Evolutionary conservation across 2,797 vertebrate species (phyloP), one percentile per base, ranked within the genome.

Genomic region (Sardinella longiceps): DNA sequence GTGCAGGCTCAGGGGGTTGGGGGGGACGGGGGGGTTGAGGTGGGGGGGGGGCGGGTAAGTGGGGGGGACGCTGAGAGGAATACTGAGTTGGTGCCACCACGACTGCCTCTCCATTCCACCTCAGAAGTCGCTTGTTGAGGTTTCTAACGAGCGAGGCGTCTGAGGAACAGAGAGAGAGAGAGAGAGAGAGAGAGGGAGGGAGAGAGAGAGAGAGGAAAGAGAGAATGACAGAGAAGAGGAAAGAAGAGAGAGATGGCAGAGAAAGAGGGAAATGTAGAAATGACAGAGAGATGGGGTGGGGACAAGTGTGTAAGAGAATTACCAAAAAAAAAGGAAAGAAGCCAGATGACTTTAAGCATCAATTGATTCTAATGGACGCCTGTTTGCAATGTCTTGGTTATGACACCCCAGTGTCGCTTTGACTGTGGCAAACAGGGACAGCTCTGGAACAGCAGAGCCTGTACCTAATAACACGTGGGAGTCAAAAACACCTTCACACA

Each of bases 81-180:
- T 95, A 95, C 92, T 94, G 93, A 95, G 89, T 89, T 87, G 92
- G 90, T 87, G 89, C 81, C 60, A 81, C 81, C 86, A 84, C 86
- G 56, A 25, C 56, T 25, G 56, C 28, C 63, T 70, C 63, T 70
- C 63, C 2, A 37, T 33, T 18, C 18, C 37, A 43, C 37, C 33
- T 77, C 70, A 23, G 33, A 77, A 77, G 14, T 77, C 70, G 43
- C 33, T 77, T 14, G 18, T 77, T 77, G 37, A 5, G 66, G 23
- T 74, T 74, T 39, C 66, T 74, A 74, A 74, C 30, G 14, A 74
- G 66, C 66, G 5, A 20, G 66, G 66, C 14, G 33, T 74, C 30
- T 39, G 15, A 37, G 33, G 30, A 74, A 20, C 30, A 30, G 33
- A 37, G 28, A 56, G 1, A 56, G 53, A 56, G 9, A 48, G 15